These are phyloP conservation scores for Drosophila subpulchrella DNA, from an alignment of 1,140 invertebrate species.

Conservation along the genomic window DNA sequence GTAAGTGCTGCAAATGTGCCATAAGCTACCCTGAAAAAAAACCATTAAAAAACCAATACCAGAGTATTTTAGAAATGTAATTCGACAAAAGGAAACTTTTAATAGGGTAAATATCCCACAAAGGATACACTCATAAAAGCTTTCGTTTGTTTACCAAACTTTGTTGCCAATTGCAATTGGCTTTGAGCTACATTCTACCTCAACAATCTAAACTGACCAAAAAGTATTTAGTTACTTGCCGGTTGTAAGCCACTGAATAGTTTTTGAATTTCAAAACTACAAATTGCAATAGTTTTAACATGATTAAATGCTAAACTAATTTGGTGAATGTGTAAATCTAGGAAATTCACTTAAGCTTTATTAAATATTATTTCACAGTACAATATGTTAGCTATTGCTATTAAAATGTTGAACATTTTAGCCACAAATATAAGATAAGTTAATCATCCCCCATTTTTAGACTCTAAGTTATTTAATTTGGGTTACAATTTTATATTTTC, in stretches of 20 bases:
- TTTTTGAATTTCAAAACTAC: background rate
- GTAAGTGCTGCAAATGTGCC: slow-evolving; percentile 63
- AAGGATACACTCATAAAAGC: background rate
- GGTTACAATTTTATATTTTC: no score
- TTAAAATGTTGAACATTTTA: no score
- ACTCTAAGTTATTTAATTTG: no score
- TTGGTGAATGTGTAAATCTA: background rate
- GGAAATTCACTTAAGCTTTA: background rate
- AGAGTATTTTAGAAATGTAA: background rate
- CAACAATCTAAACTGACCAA: background rate
- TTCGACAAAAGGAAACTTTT: slow-evolving; percentile 2
- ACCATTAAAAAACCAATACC: background rate
- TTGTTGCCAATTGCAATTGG: background rate
- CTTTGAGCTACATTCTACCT: background rate
- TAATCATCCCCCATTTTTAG: no score
- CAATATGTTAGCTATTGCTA: no score
- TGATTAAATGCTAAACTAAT: background rate
- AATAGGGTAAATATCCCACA: background rate
- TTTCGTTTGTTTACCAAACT: background rate
- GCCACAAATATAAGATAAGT: no score
- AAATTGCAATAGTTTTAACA: background rate
- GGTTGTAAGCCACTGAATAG: background rate
- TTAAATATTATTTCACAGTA: background rate
- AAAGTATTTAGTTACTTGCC: background rate
- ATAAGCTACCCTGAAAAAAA: background rate